Base-by-base conservation (phyloP, 2,797 vertebrate genomes). In the Mus spretus region DNA sequence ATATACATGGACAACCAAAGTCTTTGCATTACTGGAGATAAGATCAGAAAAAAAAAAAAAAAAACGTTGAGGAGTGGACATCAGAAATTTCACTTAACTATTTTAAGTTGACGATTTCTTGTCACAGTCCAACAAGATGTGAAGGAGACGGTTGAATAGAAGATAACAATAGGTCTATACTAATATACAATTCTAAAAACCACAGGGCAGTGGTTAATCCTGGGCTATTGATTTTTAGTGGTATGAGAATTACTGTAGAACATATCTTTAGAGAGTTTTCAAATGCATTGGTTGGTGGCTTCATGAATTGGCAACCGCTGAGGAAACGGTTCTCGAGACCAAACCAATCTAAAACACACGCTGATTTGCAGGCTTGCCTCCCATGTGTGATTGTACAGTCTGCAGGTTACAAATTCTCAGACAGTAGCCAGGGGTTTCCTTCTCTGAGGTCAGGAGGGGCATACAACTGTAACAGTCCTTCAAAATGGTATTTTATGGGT, bases 261-360 rank as follows among this genome's bases (percentile, higher is more conserved):
- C 63, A 28, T 55, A 3, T 90, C 70, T 91, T 88, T 84, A 83
- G 44, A 86, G 67, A n/a, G 59, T 50, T 89, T 87, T 92, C 12
- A 9, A 22, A 40, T 70, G 70, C 19, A n/a, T 22, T 67, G 3
- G 4, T 57, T 44, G 2, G 12, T 61, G 12, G 78, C 81, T 57
- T 53, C 37, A 13, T 61, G 72, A 74, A 47, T n/a, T 80, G 26
- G 28, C 61, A 40, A 47, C 4, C 26, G 0, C 59, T n/a, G 78
- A 74, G 14, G 37, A 70, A 6, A 6, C n/a, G 61, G 70, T 44
- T 47, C 28, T 4, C 0, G 3, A 50, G 4, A 53, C 37, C n/a
- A 63, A 59, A 88, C 37, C 40, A 34, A 31, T 40, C 57, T 40
- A 26, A 37, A 85, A 57, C 6, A 24, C 28, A 28, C 59, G 6